Evolutionary conservation across 1,140 invertebrate genomes (phyloP).

Genomic region (Phymastichus coffea): DNA sequence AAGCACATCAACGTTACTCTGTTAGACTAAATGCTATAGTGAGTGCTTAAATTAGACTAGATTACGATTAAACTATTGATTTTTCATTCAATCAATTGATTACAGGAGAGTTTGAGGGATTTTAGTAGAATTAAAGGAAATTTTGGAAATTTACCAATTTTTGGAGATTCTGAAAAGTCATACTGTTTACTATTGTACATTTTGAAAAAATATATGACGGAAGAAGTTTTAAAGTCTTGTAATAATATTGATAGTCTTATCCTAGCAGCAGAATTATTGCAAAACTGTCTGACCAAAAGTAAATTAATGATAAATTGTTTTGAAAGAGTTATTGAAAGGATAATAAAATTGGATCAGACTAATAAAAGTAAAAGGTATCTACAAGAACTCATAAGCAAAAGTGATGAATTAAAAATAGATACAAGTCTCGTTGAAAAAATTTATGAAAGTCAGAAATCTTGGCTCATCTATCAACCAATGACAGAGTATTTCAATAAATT

Average conservation of each 20-base stretch:
- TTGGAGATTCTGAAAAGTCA: slow-evolving; percentile 28
- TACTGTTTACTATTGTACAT: slow-evolving; percentile 30
- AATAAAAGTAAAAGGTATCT: slow-evolving; percentile 35
- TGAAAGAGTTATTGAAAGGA: slow-evolving; percentile 33
- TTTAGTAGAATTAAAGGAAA: slow-evolving; percentile 26
- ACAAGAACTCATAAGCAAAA: slow-evolving; percentile 27
- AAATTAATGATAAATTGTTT: slow-evolving; percentile 17
- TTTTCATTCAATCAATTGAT: slow-evolving; percentile 1
- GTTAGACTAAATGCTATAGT: slow-evolving; percentile 41
- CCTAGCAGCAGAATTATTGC: slow-evolving; percentile 31
- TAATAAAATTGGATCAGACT: slow-evolving; percentile 30
- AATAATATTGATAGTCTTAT: slow-evolving; percentile 28
- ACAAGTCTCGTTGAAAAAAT: slow-evolving; percentile 36
- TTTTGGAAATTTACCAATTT: slow-evolving; percentile 12
- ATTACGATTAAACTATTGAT: neutral
- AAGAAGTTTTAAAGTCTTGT: slow-evolving; percentile 28
- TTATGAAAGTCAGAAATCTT: slow-evolving; percentile 33
- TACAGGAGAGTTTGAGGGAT: slow-evolving; percentile 33
- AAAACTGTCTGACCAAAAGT: slow-evolving; percentile 26
- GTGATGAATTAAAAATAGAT: slow-evolving; percentile 31
- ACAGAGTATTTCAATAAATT: slow-evolving; percentile 33
- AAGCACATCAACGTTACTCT: slow-evolving; percentile 42
- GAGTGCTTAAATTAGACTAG: slow-evolving; percentile 30
- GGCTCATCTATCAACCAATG: slow-evolving; percentile 45
- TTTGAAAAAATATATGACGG: slow-evolving; percentile 39